Evolutionary conservation across 2,888 invertebrate species (phyloP).

Genomic region (Rhingia rostrata): DNA sequence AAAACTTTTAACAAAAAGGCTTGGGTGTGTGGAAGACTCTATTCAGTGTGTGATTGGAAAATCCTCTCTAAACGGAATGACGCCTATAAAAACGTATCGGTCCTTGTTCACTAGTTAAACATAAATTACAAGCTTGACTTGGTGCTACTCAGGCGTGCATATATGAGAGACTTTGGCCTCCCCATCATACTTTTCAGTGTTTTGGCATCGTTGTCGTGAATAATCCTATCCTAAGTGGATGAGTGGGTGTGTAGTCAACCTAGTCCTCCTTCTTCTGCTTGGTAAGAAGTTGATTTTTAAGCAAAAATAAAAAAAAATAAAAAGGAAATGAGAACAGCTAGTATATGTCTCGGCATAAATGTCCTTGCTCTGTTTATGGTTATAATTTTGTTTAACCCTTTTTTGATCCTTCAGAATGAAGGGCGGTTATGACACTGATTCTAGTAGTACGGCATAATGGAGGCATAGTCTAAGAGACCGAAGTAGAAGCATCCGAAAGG

Average conservation of each 20-base stretch:
- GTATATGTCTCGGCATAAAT: conserved; percentile 27
- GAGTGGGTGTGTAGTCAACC: conserved; percentile 61
- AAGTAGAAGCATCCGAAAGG: conserved; percentile 60
- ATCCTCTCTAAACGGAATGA: conserved; percentile 69
- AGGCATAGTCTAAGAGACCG: conserved; percentile 43
- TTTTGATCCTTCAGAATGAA: conserved; percentile 11
- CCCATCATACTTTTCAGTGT: conserved; percentile 58
- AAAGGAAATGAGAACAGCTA: conserved; percentile 16
- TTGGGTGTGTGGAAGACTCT: neutral
- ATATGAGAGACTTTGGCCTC: conserved; percentile 33
- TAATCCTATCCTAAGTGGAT: conserved; percentile 52
- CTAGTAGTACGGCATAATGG: conserved; percentile 22
- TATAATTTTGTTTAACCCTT: conserved; percentile 67
- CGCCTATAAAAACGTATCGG: conserved; percentile 73
- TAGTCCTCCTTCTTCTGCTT: conserved; percentile 5
- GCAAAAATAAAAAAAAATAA: no score
- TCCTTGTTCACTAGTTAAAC: conserved; percentile 74
- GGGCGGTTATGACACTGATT: conserved; percentile 61
- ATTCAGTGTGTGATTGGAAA: conserved; percentile 53
- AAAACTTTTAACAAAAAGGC: neutral
- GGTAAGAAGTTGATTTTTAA: conserved; percentile 41
- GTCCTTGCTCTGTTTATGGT: conserved; percentile 61
- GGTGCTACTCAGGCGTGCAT: conserved; percentile 61
- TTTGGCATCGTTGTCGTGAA: conserved; percentile 50
- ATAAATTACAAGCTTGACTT: conserved; percentile 72